Evolutionary conservation across 1,140 invertebrate genomes (phyloP).

Genomic region (Ridgeia piscesae): DNA sequence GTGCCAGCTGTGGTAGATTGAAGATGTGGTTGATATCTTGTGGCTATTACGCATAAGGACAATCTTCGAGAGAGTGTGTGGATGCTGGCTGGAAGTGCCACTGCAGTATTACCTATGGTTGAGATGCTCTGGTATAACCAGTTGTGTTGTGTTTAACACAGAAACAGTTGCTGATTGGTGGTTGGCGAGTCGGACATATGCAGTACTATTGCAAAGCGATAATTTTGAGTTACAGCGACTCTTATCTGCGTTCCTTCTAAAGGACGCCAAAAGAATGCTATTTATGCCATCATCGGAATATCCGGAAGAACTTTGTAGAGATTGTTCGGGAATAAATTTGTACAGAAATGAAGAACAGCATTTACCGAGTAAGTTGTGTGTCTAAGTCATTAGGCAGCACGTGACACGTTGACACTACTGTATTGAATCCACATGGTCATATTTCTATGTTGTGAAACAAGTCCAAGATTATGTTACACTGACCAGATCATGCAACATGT

Average conservation of each 20-base stretch:
- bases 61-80: not conserved
- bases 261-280: not conserved
- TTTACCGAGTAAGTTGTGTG: not conserved
- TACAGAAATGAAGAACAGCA: not conserved
- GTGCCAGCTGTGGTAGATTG: not conserved
- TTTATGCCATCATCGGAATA: not conserved
- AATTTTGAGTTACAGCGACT: not conserved
- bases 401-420: not conserved
- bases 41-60: too few relatives aligned
- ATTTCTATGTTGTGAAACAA: not conserved
- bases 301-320: not conserved
- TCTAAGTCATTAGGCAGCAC: not conserved
- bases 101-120: not conserved
- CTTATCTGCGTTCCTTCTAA: not conserved
- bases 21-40: not conserved
- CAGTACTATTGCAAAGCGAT: not conserved
- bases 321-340: not conserved
- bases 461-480: not conserved
- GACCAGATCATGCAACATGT: not conserved
- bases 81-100: not conserved
- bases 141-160: not conserved
- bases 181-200: too few relatives aligned
- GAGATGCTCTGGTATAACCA: not conserved
- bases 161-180: not conserved
- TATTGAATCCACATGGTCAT: not conserved